Evolutionary conservation across 2,113 vertebrate species (phyloP).

Genomic region (Melanotaenia duboulayi): DNA sequence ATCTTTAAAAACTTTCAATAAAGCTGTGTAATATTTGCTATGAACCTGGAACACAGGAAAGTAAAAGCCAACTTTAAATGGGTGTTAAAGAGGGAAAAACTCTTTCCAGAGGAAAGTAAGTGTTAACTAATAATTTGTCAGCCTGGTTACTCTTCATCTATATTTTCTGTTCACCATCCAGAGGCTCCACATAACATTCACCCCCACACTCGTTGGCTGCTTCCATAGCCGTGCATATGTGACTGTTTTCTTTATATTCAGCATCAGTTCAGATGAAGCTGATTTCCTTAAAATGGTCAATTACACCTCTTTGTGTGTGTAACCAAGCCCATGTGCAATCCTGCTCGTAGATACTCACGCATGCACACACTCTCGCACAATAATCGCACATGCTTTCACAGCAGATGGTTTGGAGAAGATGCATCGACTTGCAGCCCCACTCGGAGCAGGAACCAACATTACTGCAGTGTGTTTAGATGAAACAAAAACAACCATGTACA

Average conservation of each 20-base stretch:
- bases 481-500: slow-evolving; percentile 12
- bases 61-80: neutral
- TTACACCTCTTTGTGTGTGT: slow-evolving; percentile 50
- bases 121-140: too few species aligned
- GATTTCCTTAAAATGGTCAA: slow-evolving; percentile 52
- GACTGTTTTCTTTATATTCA: slow-evolving; percentile 1
- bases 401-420: slow-evolving; percentile 71
- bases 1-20: neutral
- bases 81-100: neutral
- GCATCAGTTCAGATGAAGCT: slow-evolving; percentile 35
- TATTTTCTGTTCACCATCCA: neutral
- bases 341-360: slow-evolving; percentile 3
- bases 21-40: neutral
- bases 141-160: neutral
- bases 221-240: neutral
- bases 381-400: slow-evolving; percentile 26
- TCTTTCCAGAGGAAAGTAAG: neutral
- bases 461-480: slow-evolving; percentile 2
- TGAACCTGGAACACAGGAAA: neutral
- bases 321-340: slow-evolving; percentile 40
- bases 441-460: slow-evolving; percentile 29
- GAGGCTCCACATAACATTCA: neutral
- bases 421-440: slow-evolving; percentile 44
- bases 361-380: slow-evolving; percentile 15
- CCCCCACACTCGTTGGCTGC: neutral